A percentile compares a stretch with the other conserved stretches of the same genome.
Conservation (phyloP, 2,888 invertebrate genomes). For the Embidobia sp. region DNA sequence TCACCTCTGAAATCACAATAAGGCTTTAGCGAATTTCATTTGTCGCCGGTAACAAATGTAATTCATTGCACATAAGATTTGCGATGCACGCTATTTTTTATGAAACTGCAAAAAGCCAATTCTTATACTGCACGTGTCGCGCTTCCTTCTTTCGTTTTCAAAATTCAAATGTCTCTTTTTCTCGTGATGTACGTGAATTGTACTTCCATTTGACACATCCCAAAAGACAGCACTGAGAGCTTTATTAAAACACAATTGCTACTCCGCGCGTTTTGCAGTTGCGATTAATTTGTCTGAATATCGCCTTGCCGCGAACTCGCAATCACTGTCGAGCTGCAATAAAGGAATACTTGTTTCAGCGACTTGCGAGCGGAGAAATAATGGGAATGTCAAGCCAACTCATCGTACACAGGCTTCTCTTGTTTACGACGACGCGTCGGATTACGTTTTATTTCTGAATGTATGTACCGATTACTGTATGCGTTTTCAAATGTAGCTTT, state of each 20-base stretch:
- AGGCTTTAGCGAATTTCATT: no score
- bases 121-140: no score
- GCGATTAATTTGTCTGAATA: conserved; percentile 34
- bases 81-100: no score
- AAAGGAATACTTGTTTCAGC: conserved; percentile 29
- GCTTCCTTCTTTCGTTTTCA: no score
- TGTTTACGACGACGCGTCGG: conserved; percentile 64
- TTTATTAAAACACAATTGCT: conserved; percentile 28
- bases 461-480: conserved; percentile 61
- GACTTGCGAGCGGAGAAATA: conserved; percentile 46
- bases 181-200: no score
- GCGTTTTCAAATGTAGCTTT: conserved; percentile 27
- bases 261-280: conserved; percentile 3
- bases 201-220: conserved; percentile 5
- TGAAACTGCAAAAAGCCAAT: no score
- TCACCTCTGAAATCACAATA: no score
- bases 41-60: no score
- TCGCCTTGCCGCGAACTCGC: conserved; percentile 16
- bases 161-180: no score
- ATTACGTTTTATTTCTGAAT: conserved; percentile 66
- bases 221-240: conserved; percentile 13
- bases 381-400: conserved; percentile 50
- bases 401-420: conserved; percentile 47
- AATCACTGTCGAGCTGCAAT: conserved; percentile 20
- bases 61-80: no score